Conservation (phyloP, 2,797 vertebrate species). For the Anniella stebbinsi region DNA sequence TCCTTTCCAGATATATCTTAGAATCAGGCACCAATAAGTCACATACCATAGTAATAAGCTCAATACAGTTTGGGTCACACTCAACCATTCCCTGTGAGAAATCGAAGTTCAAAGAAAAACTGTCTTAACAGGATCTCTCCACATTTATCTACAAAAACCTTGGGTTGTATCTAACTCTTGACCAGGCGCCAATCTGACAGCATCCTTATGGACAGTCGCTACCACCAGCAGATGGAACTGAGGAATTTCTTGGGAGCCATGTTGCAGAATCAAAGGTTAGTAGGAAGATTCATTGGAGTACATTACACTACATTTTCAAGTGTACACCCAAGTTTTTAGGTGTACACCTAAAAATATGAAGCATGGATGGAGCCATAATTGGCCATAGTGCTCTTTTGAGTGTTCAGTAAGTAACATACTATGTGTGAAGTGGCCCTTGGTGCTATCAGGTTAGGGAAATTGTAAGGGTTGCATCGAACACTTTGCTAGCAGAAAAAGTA, state of each 20-base stretch:
- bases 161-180: constrained; percentile 32
- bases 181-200: constrained; percentile 71
- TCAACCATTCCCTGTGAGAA: background rate
- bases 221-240: constrained; percentile 69
- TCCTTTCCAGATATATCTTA: background rate
- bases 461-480: background rate
- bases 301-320: background rate
- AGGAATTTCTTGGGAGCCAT: constrained; percentile 74
- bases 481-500: too few relatives aligned
- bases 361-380: too few relatives aligned
- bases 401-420: background rate
- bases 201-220: constrained; percentile 71
- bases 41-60: background rate
- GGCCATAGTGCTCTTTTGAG: too few relatives aligned
- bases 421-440: background rate
- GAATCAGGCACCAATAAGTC: background rate
- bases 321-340: background rate
- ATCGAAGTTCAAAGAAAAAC: background rate
- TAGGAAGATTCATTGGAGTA: background rate
- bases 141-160: background rate
- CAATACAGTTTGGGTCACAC: background rate
- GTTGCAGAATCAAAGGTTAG: constrained; percentile 72
- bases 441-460: background rate
- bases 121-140: background rate
- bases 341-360: background rate